These are phyloP conservation scores for Sarotherodon lohbergeri DNA, from an alignment of 2,113 vertebrate genomes.

Conservation along the genomic window DNA sequence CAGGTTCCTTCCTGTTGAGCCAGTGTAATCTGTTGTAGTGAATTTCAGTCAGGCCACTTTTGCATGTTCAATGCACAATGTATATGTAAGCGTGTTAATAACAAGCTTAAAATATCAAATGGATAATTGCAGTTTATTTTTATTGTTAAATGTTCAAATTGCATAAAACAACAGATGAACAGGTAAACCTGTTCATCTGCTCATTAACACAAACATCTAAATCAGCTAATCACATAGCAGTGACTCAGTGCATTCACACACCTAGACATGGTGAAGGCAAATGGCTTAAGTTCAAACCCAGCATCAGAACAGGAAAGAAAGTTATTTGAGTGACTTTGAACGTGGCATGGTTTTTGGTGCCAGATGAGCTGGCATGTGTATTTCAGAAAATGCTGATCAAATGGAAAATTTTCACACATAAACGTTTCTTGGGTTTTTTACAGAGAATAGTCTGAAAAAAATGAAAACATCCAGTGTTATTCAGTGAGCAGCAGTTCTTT, in stretches of 20 bases:
- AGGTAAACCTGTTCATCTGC: background rate
- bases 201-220: background rate
- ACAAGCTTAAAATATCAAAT: background rate
- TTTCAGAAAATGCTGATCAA: background rate
- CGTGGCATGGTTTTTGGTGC: background rate
- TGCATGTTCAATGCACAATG: background rate
- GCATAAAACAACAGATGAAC: background rate
- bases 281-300: background rate
- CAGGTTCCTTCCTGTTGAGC: background rate
- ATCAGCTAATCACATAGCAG: background rate
- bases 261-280: background rate
- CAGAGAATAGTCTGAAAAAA: background rate
- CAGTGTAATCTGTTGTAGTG: background rate
- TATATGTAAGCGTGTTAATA: background rate
- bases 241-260: background rate
- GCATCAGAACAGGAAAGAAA: background rate
- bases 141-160: background rate
- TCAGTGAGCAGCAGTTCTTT: background rate
- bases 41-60: background rate
- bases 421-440: background rate
- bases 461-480: background rate
- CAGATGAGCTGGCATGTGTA: background rate
- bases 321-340: background rate
- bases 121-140: background rate
- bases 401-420: background rate